Conservation (phyloP, 2,888 invertebrate species). For the Clusia tigrina region DNA sequence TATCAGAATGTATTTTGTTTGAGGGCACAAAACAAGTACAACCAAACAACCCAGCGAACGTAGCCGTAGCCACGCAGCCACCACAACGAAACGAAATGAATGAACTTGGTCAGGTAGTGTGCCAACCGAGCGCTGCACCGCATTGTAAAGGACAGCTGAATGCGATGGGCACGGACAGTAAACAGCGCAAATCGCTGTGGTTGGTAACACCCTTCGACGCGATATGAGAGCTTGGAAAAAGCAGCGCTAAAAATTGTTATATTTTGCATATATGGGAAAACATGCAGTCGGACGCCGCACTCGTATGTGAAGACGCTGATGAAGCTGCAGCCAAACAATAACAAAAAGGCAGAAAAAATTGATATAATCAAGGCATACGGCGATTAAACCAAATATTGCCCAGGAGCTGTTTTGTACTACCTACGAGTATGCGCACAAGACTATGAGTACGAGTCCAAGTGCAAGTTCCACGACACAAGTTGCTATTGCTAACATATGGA, state of each 20-base stretch:
- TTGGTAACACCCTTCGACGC: conserved; percentile 26
- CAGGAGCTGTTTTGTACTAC: conserved; percentile 35
- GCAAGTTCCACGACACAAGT: not conserved
- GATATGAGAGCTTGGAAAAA: not conserved
- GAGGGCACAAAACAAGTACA: conserved; percentile 42
- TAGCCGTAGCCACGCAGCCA: too few relatives aligned
- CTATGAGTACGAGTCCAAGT: not conserved
- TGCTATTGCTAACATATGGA: not conserved
- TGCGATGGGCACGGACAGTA: not conserved
- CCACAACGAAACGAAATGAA: too few relatives aligned
- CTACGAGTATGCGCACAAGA: conserved; percentile 6
- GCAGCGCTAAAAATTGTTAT: not conserved
- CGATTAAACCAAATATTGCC: conserved; percentile 31
- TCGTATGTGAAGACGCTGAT: not conserved
- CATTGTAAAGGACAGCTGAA: not conserved
- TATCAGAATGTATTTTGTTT: conserved; percentile 54
- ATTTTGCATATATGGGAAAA: conserved; percentile 29
- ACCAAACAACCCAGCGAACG: conserved; percentile 9
- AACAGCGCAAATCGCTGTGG: conserved; percentile 20
- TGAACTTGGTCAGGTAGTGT: not conserved
- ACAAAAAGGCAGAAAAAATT: conserved; percentile 23
- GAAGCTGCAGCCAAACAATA: not conserved
- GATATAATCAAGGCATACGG: conserved; percentile 31
- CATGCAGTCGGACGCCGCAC: too few relatives aligned
- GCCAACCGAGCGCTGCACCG: not conserved